These are phyloP conservation scores for Margarornis squamiger DNA, from an alignment of 2,797 vertebrate species.

Conservation along the genomic window DNA sequence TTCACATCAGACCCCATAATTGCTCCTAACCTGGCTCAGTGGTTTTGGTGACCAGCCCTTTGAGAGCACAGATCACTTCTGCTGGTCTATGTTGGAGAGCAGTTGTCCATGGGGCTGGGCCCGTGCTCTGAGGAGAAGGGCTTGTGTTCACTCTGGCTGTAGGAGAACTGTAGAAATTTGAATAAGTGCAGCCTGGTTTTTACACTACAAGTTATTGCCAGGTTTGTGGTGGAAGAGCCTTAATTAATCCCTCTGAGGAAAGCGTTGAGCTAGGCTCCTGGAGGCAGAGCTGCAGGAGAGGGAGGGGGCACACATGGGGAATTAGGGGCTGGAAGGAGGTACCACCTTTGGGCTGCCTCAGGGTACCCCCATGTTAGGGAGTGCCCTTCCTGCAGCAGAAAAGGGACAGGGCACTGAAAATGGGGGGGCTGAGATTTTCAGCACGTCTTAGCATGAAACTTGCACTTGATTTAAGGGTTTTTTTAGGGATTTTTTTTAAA, in stretches of 20 bases:
- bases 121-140: background rate
- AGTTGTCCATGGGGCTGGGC: background rate
- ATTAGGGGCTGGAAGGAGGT: background rate
- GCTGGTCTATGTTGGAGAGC: background rate
- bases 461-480: background rate
- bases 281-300: background rate
- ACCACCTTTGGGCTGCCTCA: background rate
- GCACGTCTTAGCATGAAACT: background rate
- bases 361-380: background rate
- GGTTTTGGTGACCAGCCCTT: background rate
- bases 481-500: background rate
- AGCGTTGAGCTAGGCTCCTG: background rate
- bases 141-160: background rate
- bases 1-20: background rate
- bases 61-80: background rate
- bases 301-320: background rate
- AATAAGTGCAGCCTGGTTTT: background rate
- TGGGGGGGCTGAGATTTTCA: background rate
- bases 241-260: slow-evolving; percentile 37
- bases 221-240: background rate
- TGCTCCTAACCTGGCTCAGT: background rate
- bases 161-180: background rate
- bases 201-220: background rate
- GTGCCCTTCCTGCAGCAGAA: background rate
- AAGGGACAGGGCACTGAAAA: background rate